Base-by-base conservation (phyloP, 2,113 vertebrate species). In the Microtus pennsylvanicus region DNA sequence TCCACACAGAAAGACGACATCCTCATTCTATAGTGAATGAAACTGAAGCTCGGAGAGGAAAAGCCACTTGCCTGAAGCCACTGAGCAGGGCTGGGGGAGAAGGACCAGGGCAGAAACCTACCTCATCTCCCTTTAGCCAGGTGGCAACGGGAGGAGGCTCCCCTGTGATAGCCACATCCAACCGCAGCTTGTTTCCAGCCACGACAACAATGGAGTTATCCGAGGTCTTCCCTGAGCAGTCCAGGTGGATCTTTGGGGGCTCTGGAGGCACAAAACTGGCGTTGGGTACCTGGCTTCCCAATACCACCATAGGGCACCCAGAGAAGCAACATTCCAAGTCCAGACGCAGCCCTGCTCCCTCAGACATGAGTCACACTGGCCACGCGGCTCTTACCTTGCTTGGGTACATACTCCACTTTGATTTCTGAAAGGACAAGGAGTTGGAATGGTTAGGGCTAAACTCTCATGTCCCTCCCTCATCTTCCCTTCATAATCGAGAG, bases 221-320 rank as follows among this genome's bases (percentile, higher is more conserved):
- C 9, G 97, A 98, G 63, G 98, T 98, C 89, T 97, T 98, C 69
- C 99, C 97, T 0, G 98, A 99, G 78, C 99, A 98, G 97, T 99
- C 99, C 98, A 99, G 97, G 98, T 99, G 99, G 94, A 99, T 99
- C 95, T 99, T 99, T 14, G 99, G 99, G 81, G 99, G 99, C 38
- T 99, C 99, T 99, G 58, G 86, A 47, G 92, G 58, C 50, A 63
- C 38, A 74, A 22, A 70, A 24, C 8, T 28, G 67, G 12, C 11
- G 1, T 12, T 26, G 42, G 38, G 80, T n/a, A 75, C 17, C 5
- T 1, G 5, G 77, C 26, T 38, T 30, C n/a, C 55, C 42, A 47
- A 4, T 0, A 14, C 33, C 76, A 16, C 7, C 38, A 90, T 52
- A 58, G 61, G 52, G 7, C 4, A 22, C 22, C 67, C 22, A 45